Percentiles rank a stretch among this genome's conserved stretches.
phyloP scores from a whole-genome alignment of 2,888 invertebrate genomes.

The Vesta saturnalis region DNA sequence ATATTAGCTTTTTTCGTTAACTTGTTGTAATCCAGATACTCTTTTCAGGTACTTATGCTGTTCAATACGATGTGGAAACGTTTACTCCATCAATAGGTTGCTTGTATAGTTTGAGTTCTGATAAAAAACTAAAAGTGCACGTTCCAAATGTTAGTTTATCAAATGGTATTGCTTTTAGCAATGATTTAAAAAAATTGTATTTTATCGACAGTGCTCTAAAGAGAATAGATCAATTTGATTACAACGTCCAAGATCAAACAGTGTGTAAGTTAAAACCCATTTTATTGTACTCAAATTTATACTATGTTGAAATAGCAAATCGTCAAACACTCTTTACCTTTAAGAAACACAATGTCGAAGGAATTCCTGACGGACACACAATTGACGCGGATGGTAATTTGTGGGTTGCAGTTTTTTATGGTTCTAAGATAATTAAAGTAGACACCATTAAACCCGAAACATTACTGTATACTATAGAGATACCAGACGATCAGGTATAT shows the following conservation, averaged over 20 bases:
- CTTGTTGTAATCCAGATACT: too few species aligned
- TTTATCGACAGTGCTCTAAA: slow-evolving; percentile 77
- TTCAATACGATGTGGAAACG: not conserved
- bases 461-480: slow-evolving; percentile 68
- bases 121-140: slow-evolving; percentile 42
- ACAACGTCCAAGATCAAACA: slow-evolving; percentile 64
- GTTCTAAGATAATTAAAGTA: slow-evolving; percentile 69
- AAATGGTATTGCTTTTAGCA: slow-evolving; percentile 81
- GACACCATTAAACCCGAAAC: slow-evolving; percentile 65
- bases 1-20: not conserved
- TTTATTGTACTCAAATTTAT: not conserved
- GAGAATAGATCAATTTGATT: slow-evolving; percentile 75
- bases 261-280: slow-evolving; percentile 31
- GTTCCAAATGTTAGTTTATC: slow-evolving; percentile 48
- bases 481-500: slow-evolving; percentile 75
- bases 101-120: slow-evolving; percentile 21
- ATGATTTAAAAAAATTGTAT: slow-evolving; percentile 73
- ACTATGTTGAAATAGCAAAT: slow-evolving; percentile 63
- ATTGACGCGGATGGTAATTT: slow-evolving; percentile 80
- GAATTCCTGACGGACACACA: slow-evolving; percentile 78
- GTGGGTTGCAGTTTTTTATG: slow-evolving; percentile 81
- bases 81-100: slow-evolving; percentile 15
- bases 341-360: slow-evolving; percentile 56
- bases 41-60: slow-evolving; percentile 17
- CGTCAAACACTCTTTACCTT: slow-evolving; percentile 69